These are phyloP conservation scores for Eupithecia inturbata DNA, from an alignment of 2,888 invertebrate genomes.

Conservation along the genomic window DNA sequence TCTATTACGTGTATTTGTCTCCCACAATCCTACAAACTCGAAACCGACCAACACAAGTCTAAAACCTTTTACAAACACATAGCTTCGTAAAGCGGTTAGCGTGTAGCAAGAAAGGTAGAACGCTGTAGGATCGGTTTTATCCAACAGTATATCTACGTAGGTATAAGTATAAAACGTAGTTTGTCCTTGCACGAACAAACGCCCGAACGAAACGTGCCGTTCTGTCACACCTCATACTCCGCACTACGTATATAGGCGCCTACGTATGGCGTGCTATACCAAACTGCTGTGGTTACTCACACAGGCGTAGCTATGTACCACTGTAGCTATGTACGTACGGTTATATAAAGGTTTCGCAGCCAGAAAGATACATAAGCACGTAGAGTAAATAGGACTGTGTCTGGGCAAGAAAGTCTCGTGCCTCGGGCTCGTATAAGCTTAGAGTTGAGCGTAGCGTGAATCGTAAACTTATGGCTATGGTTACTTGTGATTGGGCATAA, in stretches of 20 bases:
- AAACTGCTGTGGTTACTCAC: slow-evolving; percentile 45
- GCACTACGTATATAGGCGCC: slow-evolving; percentile 23
- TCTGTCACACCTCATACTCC: slow-evolving; percentile 47
- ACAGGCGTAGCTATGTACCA: slow-evolving; percentile 43
- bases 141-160: background rate
- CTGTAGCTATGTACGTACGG: slow-evolving; percentile 42
- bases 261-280: slow-evolving; percentile 33
- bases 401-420: slow-evolving; percentile 38
- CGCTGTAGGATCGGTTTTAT: slow-evolving; percentile 36
- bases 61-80: background rate
- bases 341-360: slow-evolving; percentile 45
- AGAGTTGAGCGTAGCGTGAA: slow-evolving; percentile 38
- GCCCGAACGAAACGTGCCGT: slow-evolving; percentile 43
- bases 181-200: slow-evolving; percentile 44
- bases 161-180: slow-evolving; percentile 18
- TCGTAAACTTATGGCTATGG: slow-evolving; percentile 28
- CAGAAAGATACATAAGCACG: slow-evolving; percentile 44
- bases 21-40: background rate
- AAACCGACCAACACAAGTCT: background rate
- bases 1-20: slow-evolving; percentile 16
- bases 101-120: slow-evolving; percentile 18
- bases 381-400: slow-evolving; percentile 44
- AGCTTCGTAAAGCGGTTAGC: background rate
- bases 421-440: slow-evolving; percentile 33
- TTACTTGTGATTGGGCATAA: slow-evolving; percentile 18